phyloP scores from a whole-genome alignment of 37 sponge, comb jelly and placozoan species.

The Beroe ovata region DNA sequence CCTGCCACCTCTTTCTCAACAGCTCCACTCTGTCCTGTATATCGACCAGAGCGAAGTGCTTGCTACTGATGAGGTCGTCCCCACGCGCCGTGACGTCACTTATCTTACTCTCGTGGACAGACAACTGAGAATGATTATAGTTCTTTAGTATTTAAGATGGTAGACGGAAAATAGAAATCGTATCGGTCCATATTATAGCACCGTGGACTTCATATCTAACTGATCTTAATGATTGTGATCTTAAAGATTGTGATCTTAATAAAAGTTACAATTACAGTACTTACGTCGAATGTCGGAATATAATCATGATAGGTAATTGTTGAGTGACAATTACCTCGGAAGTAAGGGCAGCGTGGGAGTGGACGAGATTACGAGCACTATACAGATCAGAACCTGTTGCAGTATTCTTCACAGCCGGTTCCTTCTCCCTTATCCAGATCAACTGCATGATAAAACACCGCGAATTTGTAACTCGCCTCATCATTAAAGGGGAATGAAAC shows the following conservation, averaged over 20 bases:
- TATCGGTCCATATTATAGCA: too few species aligned
- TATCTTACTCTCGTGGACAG: constrained; percentile 34
- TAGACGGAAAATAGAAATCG: too few species aligned
- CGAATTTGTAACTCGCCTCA: too few species aligned
- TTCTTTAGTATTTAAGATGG: too few species aligned
- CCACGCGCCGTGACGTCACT: neutral
- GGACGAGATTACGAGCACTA: constrained; percentile 64
- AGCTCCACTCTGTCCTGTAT: constrained; percentile 14
- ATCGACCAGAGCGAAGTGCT: constrained; percentile 53
- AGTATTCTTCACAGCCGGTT: constrained; percentile 37
- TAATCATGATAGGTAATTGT: too few species aligned
- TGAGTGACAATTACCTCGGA: too few species aligned
- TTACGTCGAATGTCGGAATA: too few species aligned
- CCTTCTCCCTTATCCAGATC: constrained; percentile 49
- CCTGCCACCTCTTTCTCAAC: constrained; percentile 53
- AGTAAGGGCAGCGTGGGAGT: constrained; percentile 6
- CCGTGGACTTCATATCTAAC: too few species aligned
- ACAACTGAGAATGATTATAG: constrained; percentile 44
- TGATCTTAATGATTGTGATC: too few species aligned
- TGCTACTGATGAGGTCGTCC: constrained; percentile 1
- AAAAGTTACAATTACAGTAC: too few species aligned
- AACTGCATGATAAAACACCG: constrained; percentile 5
- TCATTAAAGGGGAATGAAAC: too few species aligned
- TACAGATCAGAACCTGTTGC: constrained; percentile 57
- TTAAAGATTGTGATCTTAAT: too few species aligned